Evolutionary conservation across 2,797 vertebrate genomes (phyloP).

Genomic region (Coracias cyanogaster): DNA sequence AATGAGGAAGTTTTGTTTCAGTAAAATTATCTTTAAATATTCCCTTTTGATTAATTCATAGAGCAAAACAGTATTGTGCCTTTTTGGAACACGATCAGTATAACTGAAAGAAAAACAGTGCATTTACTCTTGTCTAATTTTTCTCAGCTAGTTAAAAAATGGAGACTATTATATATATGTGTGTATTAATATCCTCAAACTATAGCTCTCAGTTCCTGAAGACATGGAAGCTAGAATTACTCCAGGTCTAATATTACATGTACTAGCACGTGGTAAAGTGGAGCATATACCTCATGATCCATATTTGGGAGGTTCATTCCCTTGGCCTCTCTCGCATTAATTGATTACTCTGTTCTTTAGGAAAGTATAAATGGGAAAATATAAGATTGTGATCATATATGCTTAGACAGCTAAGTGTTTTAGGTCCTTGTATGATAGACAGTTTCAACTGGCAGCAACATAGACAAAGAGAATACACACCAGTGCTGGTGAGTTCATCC

Average conservation of each 20-base stretch:
- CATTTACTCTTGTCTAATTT: neutral
- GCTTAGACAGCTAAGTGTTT: neutral
- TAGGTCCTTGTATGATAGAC: neutral
- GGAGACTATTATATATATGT: neutral
- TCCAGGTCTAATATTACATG: neutral
- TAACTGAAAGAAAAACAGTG: neutral
- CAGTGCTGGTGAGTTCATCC: neutral
- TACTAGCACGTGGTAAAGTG: neutral
- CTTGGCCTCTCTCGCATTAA: neutral
- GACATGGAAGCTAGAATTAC: neutral
- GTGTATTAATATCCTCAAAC: neutral
- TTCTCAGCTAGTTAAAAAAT: neutral
- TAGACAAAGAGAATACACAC: neutral
- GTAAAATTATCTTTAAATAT: conserved; percentile 9
- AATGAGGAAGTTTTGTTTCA: conserved; percentile 24
- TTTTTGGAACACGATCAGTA: neutral
- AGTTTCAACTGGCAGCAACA: fast-evolving
- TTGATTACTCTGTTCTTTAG: neutral
- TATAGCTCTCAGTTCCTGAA: neutral
- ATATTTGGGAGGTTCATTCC: neutral
- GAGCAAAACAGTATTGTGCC: neutral
- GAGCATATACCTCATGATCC: neutral
- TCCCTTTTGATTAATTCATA: conserved; percentile 25
- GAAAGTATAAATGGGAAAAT: neutral
- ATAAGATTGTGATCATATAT: neutral